Base-by-base conservation (phyloP, 2,888 invertebrate genomes). In the Ormyrus labotus region DNA sequence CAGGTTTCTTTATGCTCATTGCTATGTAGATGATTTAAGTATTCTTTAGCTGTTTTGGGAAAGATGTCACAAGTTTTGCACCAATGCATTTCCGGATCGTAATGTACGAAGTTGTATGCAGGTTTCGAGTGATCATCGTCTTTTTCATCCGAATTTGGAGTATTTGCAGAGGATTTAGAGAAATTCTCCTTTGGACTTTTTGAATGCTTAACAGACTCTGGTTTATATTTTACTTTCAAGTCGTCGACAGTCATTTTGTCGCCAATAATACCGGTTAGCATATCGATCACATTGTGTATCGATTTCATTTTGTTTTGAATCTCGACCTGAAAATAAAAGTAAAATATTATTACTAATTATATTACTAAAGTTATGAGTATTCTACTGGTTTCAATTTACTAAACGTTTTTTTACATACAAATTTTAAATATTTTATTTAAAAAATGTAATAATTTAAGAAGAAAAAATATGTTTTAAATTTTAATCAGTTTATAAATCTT, bases 31-130 rank as follows among this genome's bases (percentile, higher is more conserved):
- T 97, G 97, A 90, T 95, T 94, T 85, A 97, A 91, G 90, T 95
- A 96, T 89, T 96, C 96, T 90, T 96, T 96, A 71, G 96, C 96
- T 2, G 96, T 96, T 87, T 95, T 94, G 51, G 97, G 97, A 90
- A 97, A 97, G 86, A 95, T 95, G 90, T 96, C 95, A 91, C 97
- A 97, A 69, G 95, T 93, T 76, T 96, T 93, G 90, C 97, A 97
- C 97, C 97, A 97, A 89, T 97, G 96, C 93, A 96, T 94, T 91
- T 96, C 96, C 0, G 96, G 96, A 91, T 97, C 97, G 89, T 96
- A 97, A 91, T 96, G 96, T 73, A 96, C 94, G 87, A 95, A 96
- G 93, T 96, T 96, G 90, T 93, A 94, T 89, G 93, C 92, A 71
- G 91, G 91, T 82, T 90, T 91, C 6, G 87, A 82, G 34, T 34